Conservation (phyloP, 2,113 vertebrate genomes). For the Mormoops blainvillei region DNA sequence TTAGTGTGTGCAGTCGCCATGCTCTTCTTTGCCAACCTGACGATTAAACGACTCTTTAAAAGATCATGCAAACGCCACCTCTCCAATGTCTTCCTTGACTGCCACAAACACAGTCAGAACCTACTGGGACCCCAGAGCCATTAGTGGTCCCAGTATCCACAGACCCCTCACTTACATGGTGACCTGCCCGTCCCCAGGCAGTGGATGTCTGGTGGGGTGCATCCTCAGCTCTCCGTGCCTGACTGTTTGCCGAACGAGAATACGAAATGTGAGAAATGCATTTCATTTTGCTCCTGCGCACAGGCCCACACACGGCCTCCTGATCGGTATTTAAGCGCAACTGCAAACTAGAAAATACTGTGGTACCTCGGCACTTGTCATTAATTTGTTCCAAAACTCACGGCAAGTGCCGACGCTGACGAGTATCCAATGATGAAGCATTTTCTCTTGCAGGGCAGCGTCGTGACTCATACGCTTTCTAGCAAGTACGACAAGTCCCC, state of each 20-base stretch:
- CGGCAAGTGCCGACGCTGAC: too few species aligned
- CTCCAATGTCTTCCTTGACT: neutral
- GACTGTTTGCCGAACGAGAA: neutral
- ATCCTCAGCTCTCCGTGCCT: neutral
- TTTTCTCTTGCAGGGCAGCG: too few species aligned
- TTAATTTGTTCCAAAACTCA: too few species aligned
- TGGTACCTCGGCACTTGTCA: too few species aligned
- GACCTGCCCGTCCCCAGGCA: neutral
- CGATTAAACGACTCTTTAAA: neutral
- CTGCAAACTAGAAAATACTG: neutral
- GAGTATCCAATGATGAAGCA: too few species aligned
- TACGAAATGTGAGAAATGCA: neutral
- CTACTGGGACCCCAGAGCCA: neutral
- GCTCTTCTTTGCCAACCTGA: neutral
- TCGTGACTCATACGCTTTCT: too few species aligned
- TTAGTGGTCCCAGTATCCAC: neutral
- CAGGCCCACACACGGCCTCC: neutral
- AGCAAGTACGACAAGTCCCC: too few species aligned
- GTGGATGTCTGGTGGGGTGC: fast-evolving
- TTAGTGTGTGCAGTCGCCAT: neutral
- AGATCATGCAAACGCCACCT: neutral
- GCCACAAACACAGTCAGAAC: neutral
- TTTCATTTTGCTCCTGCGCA: neutral
- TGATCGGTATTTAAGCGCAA: neutral
- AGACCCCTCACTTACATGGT: neutral